Evolutionary conservation across 35 echinoderm and acorn worm species (phyloP).

Genomic region (Acanthaster planci): DNA sequence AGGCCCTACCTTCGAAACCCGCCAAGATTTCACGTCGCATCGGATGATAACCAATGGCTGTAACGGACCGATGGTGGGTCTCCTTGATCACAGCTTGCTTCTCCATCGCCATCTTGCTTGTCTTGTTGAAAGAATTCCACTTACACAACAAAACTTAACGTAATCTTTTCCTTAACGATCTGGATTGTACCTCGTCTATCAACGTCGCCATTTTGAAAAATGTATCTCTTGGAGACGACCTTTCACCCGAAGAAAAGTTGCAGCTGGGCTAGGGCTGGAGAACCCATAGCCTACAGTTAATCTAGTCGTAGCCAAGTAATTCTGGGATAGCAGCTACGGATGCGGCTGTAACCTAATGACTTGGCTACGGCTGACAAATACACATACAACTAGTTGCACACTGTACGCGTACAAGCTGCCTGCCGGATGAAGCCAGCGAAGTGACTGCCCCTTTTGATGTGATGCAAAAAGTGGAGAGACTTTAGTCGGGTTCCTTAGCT

Average conservation of each 20-base stretch:
- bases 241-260: background rate
- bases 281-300: too few species aligned
- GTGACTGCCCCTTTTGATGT: too few species aligned
- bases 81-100: slow-evolving; percentile 88
- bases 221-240: background rate
- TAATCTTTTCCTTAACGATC: background rate
- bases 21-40: slow-evolving; percentile 86
- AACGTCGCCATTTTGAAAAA: background rate
- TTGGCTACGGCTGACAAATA: too few species aligned
- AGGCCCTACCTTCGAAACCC: slow-evolving; percentile 83
- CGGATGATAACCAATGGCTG: slow-evolving; percentile 85
- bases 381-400: too few species aligned
- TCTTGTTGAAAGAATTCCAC: background rate
- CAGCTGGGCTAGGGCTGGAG: too few species aligned
- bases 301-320: too few species aligned
- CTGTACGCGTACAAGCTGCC: too few species aligned
- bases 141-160: background rate
- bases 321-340: too few species aligned
- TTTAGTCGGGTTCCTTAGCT: too few species aligned
- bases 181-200: background rate
- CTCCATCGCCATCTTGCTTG: slow-evolving; percentile 91
- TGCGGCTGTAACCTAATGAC: too few species aligned
- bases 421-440: too few species aligned
- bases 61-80: slow-evolving; percentile 80
- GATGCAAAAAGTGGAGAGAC: too few species aligned